Evolutionary conservation across 2,888 invertebrate genomes (phyloP), one percentile per base, ranked within the genome.

Genomic region (Catotricha subobsoleta): DNA sequence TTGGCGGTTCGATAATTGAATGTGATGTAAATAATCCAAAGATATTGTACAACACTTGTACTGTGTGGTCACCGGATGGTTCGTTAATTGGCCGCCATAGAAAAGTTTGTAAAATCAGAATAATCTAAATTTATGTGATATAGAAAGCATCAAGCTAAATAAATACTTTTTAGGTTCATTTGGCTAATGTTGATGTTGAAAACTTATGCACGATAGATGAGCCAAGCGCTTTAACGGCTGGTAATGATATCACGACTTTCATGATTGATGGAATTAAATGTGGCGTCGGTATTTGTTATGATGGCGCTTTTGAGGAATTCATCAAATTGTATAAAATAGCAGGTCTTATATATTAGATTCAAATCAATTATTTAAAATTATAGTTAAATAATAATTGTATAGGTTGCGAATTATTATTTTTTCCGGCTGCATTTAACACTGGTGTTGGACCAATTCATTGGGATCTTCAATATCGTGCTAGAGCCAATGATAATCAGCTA

Each of bases 211-310:
- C 74, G 9, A 94, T 95, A 58, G 80, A 82, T 51, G 95, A 95
- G 60, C 91, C 90, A 0, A 80, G 84, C 39, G 76, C 76, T 1
- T 62, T 95, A 7, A 70, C 72, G 29, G 68, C 86, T 1, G 95
- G 94, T 1, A 67, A 76, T 52, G 59, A 71, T n/a, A 58, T 87
- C 39, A 78, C 79, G 0, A 76, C 71, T 1, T 83, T 94, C 54
- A 69, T 80, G 35, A 74, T 76, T 41, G 71, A 73, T 33, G 69
- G 70, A 8, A 62, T 70, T 16, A 82, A 77, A 65, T 67, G 94
- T 42, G 95, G 95, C 0, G 54, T 95, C 34, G 94, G 90, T n/a
- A 87, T 97, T 53, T 95, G 95, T 55, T 95, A 95, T 56, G 95
- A 97, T 57, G 68, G 94, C 43, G 68, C 95, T 34, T 97, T 95